Percentiles rank a stretch among this genome's conserved stretches.
Conservation (phyloP, 1,140 invertebrate species). For the Hyles vespertilio region DNA sequence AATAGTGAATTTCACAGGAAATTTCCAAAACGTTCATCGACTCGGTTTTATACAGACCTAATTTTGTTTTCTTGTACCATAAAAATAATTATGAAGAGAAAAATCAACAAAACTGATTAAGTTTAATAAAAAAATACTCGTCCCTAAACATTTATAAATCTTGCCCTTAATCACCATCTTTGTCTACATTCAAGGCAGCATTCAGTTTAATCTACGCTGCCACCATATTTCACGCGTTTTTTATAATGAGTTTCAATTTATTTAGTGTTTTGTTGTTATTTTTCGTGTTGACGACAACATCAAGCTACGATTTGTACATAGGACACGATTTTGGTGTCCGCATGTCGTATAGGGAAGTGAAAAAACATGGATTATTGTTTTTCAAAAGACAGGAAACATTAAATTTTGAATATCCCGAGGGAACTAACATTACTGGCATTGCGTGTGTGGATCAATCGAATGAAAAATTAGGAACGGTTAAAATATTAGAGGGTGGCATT, state of each 20-base stretch:
- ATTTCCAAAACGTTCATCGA: too few relatives aligned
- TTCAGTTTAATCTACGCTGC: slow-evolving; percentile 4
- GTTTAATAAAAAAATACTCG: not conserved
- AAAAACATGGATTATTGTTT: slow-evolving; percentile 33
- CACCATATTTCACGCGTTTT: slow-evolving; percentile 1
- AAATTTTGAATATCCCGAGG: slow-evolving; percentile 26
- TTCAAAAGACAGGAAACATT: slow-evolving; percentile 25
- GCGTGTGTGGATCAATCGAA: slow-evolving; percentile 30
- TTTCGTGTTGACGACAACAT: slow-evolving; percentile 5
- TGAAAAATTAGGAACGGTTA: slow-evolving; percentile 23
- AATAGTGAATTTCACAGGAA: too few relatives aligned
- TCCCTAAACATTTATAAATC: not conserved
- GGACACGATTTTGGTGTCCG: slow-evolving; percentile 20
- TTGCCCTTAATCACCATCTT: slow-evolving; percentile 5
- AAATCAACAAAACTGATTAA: too few relatives aligned
- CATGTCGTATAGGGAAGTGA: slow-evolving; percentile 26
- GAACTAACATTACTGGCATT: slow-evolving; percentile 37
- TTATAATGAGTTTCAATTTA: slow-evolving; percentile 4
- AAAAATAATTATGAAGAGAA: too few relatives aligned
- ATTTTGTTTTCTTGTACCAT: too few relatives aligned
- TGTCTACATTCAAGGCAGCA: slow-evolving; percentile 7
- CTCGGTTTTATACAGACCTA: too few relatives aligned
- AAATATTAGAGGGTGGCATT: slow-evolving; percentile 26
- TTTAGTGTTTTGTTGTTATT: not conserved
- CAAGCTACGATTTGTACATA: slow-evolving; percentile 11